A percentile compares a stretch with the other conserved stretches of the same genome.
Evolutionary conservation across 2,888 invertebrate genomes (phyloP).

Genomic region (Luperina nickerlii): DNA sequence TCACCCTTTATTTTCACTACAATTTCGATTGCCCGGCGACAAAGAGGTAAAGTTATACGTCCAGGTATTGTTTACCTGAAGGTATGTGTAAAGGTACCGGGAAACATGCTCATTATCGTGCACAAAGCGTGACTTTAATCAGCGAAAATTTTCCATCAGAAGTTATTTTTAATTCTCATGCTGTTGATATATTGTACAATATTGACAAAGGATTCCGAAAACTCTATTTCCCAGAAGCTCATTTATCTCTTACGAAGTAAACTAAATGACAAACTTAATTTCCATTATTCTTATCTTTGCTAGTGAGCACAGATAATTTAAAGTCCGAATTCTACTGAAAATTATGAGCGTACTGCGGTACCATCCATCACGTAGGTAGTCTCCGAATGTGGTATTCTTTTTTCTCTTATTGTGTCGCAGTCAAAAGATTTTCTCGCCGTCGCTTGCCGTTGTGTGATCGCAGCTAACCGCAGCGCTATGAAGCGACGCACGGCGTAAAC

Average conservation of each 20-base stretch:
- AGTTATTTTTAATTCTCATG: not conserved
- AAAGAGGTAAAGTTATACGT: constrained; percentile 18
- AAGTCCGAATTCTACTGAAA: constrained; percentile 21
- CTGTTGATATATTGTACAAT: not conserved
- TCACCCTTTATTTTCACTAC: constrained; percentile 52
- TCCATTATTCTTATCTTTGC: constrained; percentile 3
- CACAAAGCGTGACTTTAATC: not conserved
- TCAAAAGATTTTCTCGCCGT: constrained; percentile 61
- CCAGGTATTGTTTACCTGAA: not conserved
- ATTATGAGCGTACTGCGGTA: constrained; percentile 47
- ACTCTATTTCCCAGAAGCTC: not conserved
- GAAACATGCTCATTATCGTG: not conserved
- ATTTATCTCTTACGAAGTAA: constrained; percentile 1
- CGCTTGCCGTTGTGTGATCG: constrained; percentile 54
- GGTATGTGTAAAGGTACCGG: not conserved
- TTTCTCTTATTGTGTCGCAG: constrained; percentile 44
- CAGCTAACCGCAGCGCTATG: constrained; percentile 62
- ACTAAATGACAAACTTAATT: constrained; percentile 9
- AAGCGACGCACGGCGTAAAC: constrained; percentile 60
- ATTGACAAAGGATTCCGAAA: constrained; percentile 3
- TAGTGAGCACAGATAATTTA: constrained; percentile 36
- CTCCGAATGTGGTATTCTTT: constrained; percentile 36
- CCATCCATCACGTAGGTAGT: constrained; percentile 33
- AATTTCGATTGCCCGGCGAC: constrained; percentile 46
- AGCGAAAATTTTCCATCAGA: not conserved